Percentiles rank a stretch among this genome's conserved stretches.
phyloP scores from a whole-genome alignment of 2,888 invertebrate species.

The Lasioglossum pauxillum region DNA sequence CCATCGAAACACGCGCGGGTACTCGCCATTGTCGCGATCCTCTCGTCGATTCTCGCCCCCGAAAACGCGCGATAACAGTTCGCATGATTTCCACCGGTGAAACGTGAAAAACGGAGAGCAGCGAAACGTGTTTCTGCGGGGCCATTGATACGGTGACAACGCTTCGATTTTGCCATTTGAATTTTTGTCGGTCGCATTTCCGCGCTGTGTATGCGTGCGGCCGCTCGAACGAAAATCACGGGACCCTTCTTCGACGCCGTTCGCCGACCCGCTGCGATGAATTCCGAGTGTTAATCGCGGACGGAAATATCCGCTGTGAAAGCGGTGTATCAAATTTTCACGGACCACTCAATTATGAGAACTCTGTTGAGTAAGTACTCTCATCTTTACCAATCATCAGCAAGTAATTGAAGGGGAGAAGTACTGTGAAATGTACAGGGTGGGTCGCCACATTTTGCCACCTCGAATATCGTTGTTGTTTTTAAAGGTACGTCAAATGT shows the following conservation, averaged over 20 bases:
- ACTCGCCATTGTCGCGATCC: not conserved
- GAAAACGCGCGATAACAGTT: conserved; percentile 20
- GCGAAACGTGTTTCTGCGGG: conserved; percentile 38
- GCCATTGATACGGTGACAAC: conserved; percentile 51
- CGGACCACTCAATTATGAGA: not conserved
- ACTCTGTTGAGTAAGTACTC: not conserved
- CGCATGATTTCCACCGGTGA: conserved; percentile 43
- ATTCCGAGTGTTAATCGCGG: conserved; percentile 15
- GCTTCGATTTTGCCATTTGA: conserved; percentile 63
- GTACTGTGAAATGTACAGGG: too few relatives aligned
- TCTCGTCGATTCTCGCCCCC: conserved; percentile 1
- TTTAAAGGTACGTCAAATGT: too few relatives aligned
- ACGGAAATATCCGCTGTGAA: not conserved
- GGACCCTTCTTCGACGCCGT: not conserved
- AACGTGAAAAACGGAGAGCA: conserved; percentile 33
- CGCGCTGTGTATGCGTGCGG: conserved; percentile 14
- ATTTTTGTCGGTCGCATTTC: conserved; percentile 61
- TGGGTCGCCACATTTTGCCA: too few relatives aligned
- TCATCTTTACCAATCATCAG: not conserved
- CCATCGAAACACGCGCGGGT: not conserved
- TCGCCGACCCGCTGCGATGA: not conserved
- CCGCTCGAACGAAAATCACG: conserved; percentile 47
- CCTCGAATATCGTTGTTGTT: too few relatives aligned
- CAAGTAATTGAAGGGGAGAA: not conserved
- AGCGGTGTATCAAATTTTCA: not conserved